Evolutionary conservation across 2,888 invertebrate species (phyloP), one percentile per base, ranked within the genome.

Genomic region (Chalcis sispes): DNA sequence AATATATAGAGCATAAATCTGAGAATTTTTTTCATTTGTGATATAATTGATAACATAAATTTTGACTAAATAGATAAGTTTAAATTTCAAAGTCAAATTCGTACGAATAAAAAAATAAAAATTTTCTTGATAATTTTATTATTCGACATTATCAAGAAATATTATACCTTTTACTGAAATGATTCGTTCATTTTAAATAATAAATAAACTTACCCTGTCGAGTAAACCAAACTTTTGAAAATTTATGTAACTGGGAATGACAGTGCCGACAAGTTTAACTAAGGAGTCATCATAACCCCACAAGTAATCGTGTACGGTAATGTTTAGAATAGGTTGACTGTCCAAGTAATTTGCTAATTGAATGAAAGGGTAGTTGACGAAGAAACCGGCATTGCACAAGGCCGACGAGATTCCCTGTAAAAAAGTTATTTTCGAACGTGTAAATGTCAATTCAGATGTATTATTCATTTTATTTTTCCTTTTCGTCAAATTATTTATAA

Each of bases 271-370:
- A 40, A 95, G 85, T 1, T 90, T 89, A 61, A 96, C 92, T 54
- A 96, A 84, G 0, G 91, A 90, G 84, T 96, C 96, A 1, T 95
- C 92, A 85, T 95, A 96, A 0, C 96, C 96, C 95, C 95, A 96
- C 15, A 96, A 89, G 84, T 93, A 94, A 32, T 95, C 93, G 72
- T 94, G 89, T 0, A 93, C 93, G 0, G 92, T 90, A 42, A 94
- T 84, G 29, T 91, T 90, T 18, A 94, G 85, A 77, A 96, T 92
- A 0, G 94, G 90, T 80, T 93, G 86, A 0, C 93, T 90, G 72
- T 91, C 89, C 29, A 94, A 82, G 18, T 90, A 89, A 48, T 89
- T 89, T 1, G 91, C 89, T 70, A 95, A 82, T 7, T 93, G 88
- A 62, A 92, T 90, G 65, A 94, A 89, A 0, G 91, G 93, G 62